phyloP scores from a whole-genome alignment of 2,113 vertebrate genomes.

The Takifugu flavidus region DNA sequence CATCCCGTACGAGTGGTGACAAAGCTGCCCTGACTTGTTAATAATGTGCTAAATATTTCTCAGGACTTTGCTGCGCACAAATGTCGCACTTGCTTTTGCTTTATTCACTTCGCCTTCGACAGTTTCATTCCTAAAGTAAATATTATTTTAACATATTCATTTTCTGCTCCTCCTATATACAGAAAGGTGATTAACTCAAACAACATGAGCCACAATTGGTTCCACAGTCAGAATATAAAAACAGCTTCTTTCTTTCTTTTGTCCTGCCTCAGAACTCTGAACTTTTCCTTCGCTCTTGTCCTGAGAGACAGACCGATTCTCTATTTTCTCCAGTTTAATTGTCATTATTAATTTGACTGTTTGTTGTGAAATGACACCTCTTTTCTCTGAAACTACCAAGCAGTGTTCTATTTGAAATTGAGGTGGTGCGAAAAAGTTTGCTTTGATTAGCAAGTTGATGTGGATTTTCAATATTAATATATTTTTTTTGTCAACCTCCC shows the following conservation, averaged over 20 bases:
- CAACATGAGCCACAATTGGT: too few species aligned
- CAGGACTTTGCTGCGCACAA: slow-evolving; percentile 9
- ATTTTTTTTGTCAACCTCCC: slow-evolving; percentile 10
- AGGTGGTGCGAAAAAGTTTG: background rate
- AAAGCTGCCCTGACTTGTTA: too few species aligned
- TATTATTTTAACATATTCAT: too few species aligned
- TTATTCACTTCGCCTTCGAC: background rate
- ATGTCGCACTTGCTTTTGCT: background rate
- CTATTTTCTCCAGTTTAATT: too few species aligned
- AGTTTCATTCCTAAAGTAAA: background rate
- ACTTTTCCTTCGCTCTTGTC: too few species aligned
- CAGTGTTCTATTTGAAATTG: background rate
- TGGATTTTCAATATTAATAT: slow-evolving; percentile 37
- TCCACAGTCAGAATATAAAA: too few species aligned
- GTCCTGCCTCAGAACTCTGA: too few species aligned
- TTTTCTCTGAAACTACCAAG: background rate
- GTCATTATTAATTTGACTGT: background rate
- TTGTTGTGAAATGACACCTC: background rate
- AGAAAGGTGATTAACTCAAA: too few species aligned
- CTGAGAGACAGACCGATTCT: too few species aligned
- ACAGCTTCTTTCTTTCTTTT: too few species aligned
- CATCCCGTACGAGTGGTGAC: too few species aligned
- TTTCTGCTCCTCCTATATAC: too few species aligned
- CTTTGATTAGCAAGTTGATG: slow-evolving; percentile 34
- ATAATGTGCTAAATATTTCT: slow-evolving; percentile 30